phyloP scores from a whole-genome alignment of 2,113 vertebrate genomes.

The Takifugu flavidus region DNA sequence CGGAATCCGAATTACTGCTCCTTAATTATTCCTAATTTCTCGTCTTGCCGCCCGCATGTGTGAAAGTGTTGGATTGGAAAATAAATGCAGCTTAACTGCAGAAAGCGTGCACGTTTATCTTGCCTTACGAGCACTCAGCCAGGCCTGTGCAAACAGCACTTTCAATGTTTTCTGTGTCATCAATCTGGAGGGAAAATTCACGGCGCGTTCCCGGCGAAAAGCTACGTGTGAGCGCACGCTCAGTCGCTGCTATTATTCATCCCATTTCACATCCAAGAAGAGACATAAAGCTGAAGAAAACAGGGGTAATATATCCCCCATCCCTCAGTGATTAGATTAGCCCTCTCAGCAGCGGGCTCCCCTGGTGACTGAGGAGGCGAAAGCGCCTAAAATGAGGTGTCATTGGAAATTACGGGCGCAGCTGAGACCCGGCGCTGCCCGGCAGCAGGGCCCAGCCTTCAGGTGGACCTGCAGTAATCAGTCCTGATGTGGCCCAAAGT shows the following conservation, averaged over 20 bases:
- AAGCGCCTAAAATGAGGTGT: conserved; percentile 91
- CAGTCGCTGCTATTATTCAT: conserved; percentile 25
- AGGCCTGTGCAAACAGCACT: too few relatives aligned
- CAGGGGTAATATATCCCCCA: conserved; percentile 70
- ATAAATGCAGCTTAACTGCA: too few relatives aligned
- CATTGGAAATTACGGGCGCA: conserved; percentile 85
- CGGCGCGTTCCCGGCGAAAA: too few relatives aligned
- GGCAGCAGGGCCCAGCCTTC: conserved; percentile 78
- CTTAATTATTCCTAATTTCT: too few relatives aligned
- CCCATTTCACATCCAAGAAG: conserved; percentile 28
- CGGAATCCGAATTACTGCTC: too few relatives aligned
- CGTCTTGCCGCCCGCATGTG: too few relatives aligned
- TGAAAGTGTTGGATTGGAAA: too few relatives aligned
- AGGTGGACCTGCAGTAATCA: conserved; percentile 77
- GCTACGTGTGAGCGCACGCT: neutral
- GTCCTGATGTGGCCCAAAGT: conserved; percentile 77
- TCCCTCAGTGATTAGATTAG: conserved; percentile 74
- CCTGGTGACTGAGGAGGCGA: conserved; percentile 39
- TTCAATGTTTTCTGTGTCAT: too few relatives aligned
- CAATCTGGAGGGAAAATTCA: too few relatives aligned
- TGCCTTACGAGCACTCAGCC: too few relatives aligned
- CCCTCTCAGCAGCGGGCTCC: conserved; percentile 52
- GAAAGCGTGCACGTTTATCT: too few relatives aligned
- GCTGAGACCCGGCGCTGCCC: conserved; percentile 67
- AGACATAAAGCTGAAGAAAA: conserved; percentile 26